Percentiles rank a stretch among this genome's conserved stretches.
These are phyloP conservation scores for Adelosebastes latens DNA, from an alignment of 2,797 vertebrate genomes.

Conservation along the genomic window DNA sequence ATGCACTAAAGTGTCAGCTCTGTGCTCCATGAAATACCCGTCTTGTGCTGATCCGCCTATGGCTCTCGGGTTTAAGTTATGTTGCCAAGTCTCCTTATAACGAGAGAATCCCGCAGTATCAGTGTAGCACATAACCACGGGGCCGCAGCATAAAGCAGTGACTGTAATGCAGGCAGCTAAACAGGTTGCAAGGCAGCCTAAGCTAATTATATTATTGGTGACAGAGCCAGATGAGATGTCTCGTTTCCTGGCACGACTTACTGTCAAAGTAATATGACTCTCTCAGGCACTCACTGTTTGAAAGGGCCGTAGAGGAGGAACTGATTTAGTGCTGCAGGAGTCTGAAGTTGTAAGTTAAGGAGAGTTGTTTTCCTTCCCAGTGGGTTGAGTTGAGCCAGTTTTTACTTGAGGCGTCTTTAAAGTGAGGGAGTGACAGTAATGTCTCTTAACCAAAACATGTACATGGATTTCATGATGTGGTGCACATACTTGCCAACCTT, in stretches of 20 bases:
- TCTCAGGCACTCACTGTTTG: slow-evolving; percentile 37
- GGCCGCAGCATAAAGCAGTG: neutral
- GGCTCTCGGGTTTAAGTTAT: neutral
- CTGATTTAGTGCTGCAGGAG: neutral
- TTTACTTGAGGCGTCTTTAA: too few species aligned
- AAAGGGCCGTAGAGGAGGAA: slow-evolving; percentile 12
- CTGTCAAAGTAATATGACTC: slow-evolving; percentile 48
- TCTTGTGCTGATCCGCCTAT: neutral
- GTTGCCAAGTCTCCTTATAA: neutral
- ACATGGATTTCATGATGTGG: too few species aligned
- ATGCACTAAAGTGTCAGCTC: neutral
- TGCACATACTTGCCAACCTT: too few species aligned
- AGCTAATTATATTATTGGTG: slow-evolving; percentile 69
- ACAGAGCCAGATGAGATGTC: slow-evolving; percentile 50
- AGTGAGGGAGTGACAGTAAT: too few species aligned
- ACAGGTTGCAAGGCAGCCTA: slow-evolving; percentile 49
- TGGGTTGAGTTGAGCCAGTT: too few species aligned
- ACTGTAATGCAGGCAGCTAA: slow-evolving; percentile 30
- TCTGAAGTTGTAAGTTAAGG: neutral
- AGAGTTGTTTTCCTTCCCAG: neutral
- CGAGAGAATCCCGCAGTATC: neutral
- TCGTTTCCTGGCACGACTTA: slow-evolving; percentile 36
- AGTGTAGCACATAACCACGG: neutral
- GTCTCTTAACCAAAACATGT: too few species aligned
- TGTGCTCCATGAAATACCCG: neutral